Base-by-base conservation (phyloP, 92 coral and sea anemone species). In the Zoanthus sansibaricus region DNA sequence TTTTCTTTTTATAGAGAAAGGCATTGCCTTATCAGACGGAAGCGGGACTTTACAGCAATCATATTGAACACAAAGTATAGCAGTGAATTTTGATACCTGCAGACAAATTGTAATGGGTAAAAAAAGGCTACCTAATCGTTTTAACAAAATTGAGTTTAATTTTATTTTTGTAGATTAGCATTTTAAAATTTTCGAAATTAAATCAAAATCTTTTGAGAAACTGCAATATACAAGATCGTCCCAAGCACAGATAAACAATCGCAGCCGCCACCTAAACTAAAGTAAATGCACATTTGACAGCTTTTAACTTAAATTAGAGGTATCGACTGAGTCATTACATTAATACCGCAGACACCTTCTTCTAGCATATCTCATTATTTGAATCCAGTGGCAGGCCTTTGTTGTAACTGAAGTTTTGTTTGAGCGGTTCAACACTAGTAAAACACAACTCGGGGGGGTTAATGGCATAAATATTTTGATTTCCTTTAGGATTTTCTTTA, bases 281-380 rank as follows among this genome's bases (percentile, higher is more conserved):
- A 84, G 72, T 89, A 83, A 87, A 82, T 85, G 86, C 76, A 82
- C 92, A 90, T 86, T 86, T 86, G 83, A 67, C 88, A 86, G 90
- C 46, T 64, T 64, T 48, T 20, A 25, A 80, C 16, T 62, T 49
- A 49, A 79, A 80, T 76, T 76, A 76, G 82, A 47, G 45, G 18
- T 80, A 45, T 46, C 59, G 58, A 80, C 47, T 20, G 58, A 37
- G 75, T 80, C 75, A 80, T 80, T 80, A 80, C 73, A 80, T 25
- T 55, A 4, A 52, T 21, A 80, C 85, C 85, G 85, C 85, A 66
- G 75, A 80, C 84, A 79, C 73, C 45, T 80, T 80, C 75, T 80
- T 7, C 17, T 9, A 16, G 30, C 69, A n/a, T n/a, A 5, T 6
- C 55, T 86, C 90, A 85, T 79, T 80, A 86, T 86, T 90, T 86